Conservation (phyloP, 2,888 invertebrate genomes). For the Chymomyza fuscimana region DNA sequence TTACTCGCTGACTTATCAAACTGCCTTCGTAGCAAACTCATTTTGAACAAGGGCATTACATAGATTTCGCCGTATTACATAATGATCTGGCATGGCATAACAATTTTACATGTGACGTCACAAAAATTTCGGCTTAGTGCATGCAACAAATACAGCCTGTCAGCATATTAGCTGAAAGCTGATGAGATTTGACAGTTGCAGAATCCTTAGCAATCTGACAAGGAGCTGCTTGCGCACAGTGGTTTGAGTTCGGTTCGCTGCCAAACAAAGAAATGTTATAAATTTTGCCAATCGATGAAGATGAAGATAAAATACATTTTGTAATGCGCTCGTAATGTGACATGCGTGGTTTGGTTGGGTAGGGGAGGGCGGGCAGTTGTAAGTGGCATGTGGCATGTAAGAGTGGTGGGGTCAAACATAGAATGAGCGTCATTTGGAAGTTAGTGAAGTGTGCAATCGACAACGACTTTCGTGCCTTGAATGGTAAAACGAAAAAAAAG, state of each 20-base stretch:
- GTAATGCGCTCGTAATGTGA: conserved; percentile 61
- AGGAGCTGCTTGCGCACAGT: background rate
- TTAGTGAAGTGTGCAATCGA: conserved; percentile 64
- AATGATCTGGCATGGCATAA: background rate
- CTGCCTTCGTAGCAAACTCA: background rate
- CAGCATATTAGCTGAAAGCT: conserved; percentile 2
- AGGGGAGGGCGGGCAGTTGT: too few relatives aligned
- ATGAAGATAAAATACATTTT: conserved; percentile 76
- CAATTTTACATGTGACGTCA: background rate
- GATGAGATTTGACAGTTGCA: background rate
- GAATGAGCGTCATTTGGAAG: conserved; percentile 62
- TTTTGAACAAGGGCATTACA: background rate
- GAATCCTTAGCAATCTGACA: too few relatives aligned
- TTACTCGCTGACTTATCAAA: too few relatives aligned
- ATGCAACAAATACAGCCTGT: background rate
- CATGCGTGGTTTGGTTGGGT: conserved; percentile 16
- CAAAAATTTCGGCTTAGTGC: background rate
- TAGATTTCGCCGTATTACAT: background rate
- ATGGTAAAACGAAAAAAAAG: conserved; percentile 33
- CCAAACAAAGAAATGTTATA: conserved; percentile 69
- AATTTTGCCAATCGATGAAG: conserved; percentile 76
- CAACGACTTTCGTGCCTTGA: conserved; percentile 35
- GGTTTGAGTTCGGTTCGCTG: background rate
- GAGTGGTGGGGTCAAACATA: conserved; percentile 52
- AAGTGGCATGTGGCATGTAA: conserved; percentile 18